Evolutionary conservation across 92 coral and sea anemone species (phyloP).

Genomic region (Isaurus tuberculatus): DNA sequence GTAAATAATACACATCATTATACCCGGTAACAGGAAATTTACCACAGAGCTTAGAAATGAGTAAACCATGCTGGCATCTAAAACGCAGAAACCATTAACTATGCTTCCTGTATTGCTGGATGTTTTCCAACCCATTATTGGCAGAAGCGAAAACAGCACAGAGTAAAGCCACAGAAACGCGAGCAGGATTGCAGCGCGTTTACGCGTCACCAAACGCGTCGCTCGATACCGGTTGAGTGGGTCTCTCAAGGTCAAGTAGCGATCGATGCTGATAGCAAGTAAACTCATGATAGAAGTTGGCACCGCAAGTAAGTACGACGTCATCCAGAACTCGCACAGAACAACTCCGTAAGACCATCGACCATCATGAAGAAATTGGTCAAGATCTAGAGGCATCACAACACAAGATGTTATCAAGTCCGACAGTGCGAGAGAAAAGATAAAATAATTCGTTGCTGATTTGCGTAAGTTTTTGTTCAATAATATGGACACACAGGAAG

Average conservation of each 20-base stretch:
- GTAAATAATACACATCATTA: slow-evolving; percentile 68
- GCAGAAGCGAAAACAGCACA: slow-evolving; percentile 71
- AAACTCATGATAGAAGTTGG: slow-evolving; percentile 75
- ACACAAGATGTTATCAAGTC: slow-evolving; percentile 75
- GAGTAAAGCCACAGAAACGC: slow-evolving; percentile 73
- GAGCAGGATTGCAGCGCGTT: slow-evolving; percentile 53
- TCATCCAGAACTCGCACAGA: slow-evolving; percentile 73
- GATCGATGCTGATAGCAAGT: slow-evolving; percentile 68
- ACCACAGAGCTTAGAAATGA: slow-evolving; percentile 70
- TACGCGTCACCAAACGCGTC: slow-evolving; percentile 72
- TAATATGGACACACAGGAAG: slow-evolving; percentile 67
- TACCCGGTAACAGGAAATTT: slow-evolving; percentile 74
- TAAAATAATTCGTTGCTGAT: slow-evolving; percentile 68
- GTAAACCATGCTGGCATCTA: slow-evolving; percentile 67
- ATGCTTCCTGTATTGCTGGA: background rate
- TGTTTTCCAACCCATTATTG: slow-evolving; percentile 77
- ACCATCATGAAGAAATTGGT: slow-evolving; percentile 48
- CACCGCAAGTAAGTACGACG: slow-evolving; percentile 72
- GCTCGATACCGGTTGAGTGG: slow-evolving; percentile 67
- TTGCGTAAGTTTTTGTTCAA: slow-evolving; percentile 62
- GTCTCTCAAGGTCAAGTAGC: slow-evolving; percentile 68
- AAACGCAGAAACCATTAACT: slow-evolving; percentile 29
- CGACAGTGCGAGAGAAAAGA: slow-evolving; percentile 80
- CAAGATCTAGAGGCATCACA: slow-evolving; percentile 79
- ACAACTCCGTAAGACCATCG: slow-evolving; percentile 62